A percentile compares a stretch with the other conserved stretches of the same genome.
Evolutionary conservation across 2,113 vertebrate genomes (phyloP).

Genomic region (Equus quagga): DNA sequence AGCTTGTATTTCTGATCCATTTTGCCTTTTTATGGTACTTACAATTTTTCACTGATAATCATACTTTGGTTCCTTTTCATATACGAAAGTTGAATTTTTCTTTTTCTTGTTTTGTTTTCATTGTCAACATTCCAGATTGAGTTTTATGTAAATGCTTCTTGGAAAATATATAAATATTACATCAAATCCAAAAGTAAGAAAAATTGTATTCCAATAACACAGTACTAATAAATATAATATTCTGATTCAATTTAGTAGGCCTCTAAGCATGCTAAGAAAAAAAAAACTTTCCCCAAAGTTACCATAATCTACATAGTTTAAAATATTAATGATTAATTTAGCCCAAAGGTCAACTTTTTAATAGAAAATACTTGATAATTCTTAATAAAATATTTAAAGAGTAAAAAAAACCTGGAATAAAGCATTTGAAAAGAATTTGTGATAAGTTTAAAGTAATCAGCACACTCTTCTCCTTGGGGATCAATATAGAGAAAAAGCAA

Average conservation of each 20-base stretch:
- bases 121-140: constrained; percentile 83
- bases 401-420: background rate
- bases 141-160: constrained; percentile 77
- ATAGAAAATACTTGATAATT: constrained; percentile 62
- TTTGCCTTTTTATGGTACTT: constrained; percentile 73
- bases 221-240: constrained; percentile 72
- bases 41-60: constrained; percentile 70
- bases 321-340: constrained; percentile 65
- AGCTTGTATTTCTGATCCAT: constrained; percentile 77
- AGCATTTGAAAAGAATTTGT: constrained; percentile 23
- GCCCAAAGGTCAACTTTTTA: constrained; percentile 40
- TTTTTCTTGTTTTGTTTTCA: constrained; percentile 80
- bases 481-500: constrained; percentile 62
- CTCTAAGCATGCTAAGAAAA: background rate
- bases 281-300: constrained; percentile 66
- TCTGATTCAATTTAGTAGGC: constrained; percentile 71
- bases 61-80: constrained; percentile 74
- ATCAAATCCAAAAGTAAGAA: constrained; percentile 76
- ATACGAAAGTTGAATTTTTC: constrained; percentile 64
- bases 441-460: constrained; percentile 65
- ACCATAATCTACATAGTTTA: constrained; percentile 46
- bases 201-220: constrained; percentile 75
- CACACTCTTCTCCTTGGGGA: constrained; percentile 2
- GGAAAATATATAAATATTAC: constrained; percentile 82
- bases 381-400: constrained; percentile 72